Evolutionary conservation across 2,797 vertebrate species (phyloP).

Genomic region (Tangara arthus): DNA sequence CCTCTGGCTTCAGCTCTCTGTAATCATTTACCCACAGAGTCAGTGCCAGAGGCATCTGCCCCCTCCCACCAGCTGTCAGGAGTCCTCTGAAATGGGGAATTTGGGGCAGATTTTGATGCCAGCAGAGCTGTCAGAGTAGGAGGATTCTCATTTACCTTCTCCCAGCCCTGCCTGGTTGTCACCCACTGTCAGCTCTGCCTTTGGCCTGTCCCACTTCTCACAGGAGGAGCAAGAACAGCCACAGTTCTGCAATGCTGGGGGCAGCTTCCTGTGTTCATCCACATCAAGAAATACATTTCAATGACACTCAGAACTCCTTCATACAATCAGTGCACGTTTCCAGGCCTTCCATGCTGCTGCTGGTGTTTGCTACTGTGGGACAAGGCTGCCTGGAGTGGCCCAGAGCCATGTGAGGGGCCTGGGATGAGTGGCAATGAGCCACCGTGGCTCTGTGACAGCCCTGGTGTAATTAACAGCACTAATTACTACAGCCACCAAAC

Average conservation of each 20-base stretch:
- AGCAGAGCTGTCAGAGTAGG: neutral
- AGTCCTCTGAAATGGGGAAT: neutral
- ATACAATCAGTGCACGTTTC: rapidly evolving
- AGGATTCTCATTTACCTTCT: neutral
- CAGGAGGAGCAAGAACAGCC: neutral
- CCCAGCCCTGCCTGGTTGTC: neutral
- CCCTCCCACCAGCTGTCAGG: neutral
- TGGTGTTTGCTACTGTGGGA: neutral
- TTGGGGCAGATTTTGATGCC: neutral
- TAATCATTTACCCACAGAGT: neutral
- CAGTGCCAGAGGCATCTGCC: neutral
- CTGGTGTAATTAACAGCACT: neutral
- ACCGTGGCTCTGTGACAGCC: neutral
- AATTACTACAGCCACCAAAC: neutral
- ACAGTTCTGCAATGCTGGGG: neutral
- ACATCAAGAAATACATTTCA: rapidly evolving
- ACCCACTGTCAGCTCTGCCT: neutral
- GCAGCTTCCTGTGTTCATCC: neutral
- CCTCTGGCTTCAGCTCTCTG: neutral
- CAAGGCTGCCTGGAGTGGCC: neutral
- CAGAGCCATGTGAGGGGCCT: rapidly evolving
- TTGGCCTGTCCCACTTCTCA: neutral
- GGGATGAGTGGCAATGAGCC: rapidly evolving
- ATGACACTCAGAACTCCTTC: neutral
- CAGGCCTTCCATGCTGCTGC: neutral